phyloP scores from a whole-genome alignment of 2,113 vertebrate species.

The Chlamydotis undulata region DNA sequence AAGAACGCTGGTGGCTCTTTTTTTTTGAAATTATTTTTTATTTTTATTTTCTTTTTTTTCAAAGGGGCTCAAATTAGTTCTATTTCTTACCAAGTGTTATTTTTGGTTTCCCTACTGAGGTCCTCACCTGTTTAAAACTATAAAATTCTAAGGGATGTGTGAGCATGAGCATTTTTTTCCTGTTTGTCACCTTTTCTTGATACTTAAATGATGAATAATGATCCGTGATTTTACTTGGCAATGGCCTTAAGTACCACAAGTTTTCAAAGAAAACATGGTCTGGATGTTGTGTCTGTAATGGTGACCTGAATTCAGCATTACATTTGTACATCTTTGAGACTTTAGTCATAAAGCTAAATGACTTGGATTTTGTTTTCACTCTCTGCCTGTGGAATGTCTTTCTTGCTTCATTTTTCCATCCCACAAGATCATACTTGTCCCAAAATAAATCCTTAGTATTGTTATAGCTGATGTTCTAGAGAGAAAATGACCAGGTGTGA shows the following conservation, averaged over 20 bases:
- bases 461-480: not conserved
- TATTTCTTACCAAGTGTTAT: not conserved
- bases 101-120: not conserved
- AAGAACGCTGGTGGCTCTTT: not conserved
- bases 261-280: conserved; percentile 53
- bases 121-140: not conserved
- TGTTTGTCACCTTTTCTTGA: conserved; percentile 15
- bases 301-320: conserved; percentile 46
- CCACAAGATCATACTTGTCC: conserved; percentile 38
- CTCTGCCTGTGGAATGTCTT: not conserved
- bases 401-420: conserved; percentile 23
- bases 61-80: not conserved
- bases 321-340: not conserved
- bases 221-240: conserved; percentile 34
- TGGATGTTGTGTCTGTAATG: conserved; percentile 34
- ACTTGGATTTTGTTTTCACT: conserved; percentile 40
- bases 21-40: not conserved
- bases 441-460: conserved; percentile 39
- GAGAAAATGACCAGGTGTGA: conserved; percentile 25
- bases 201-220: conserved; percentile 25
- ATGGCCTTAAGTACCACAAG: not conserved
- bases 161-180: not conserved
- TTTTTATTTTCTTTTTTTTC: not conserved
- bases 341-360: conserved; percentile 25
- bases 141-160: not conserved